Evolutionary conservation across 2,888 invertebrate species (phyloP).

Genomic region (Mongoloraphidia duomilia): DNA sequence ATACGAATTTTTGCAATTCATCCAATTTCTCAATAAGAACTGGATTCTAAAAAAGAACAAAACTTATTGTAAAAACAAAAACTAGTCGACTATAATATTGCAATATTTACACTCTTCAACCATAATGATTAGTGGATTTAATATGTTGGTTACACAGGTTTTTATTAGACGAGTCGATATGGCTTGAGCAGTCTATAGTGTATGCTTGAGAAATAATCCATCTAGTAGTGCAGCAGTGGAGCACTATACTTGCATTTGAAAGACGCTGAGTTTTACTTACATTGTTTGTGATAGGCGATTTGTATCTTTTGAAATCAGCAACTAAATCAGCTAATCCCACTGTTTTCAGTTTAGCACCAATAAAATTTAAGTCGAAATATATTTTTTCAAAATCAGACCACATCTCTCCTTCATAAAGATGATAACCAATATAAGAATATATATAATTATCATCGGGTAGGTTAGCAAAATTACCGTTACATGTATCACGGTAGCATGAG

Average conservation of each 20-base stretch:
- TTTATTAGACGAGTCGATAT: no score
- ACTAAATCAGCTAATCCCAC: slow-evolving; percentile 56
- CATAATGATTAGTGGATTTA: no score
- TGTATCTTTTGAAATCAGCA: slow-evolving; percentile 50
- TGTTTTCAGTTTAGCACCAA: slow-evolving; percentile 51
- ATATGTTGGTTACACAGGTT: no score
- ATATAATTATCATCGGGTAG: slow-evolving; percentile 60
- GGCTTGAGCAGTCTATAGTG: no score
- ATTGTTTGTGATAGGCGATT: slow-evolving; percentile 36
- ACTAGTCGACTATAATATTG: no score
- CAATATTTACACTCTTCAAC: no score
- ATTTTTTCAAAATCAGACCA: slow-evolving; percentile 41
- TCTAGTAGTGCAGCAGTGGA: no score
- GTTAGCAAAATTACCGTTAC: slow-evolving; percentile 35
- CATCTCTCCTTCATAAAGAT: slow-evolving; percentile 41
- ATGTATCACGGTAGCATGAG: slow-evolving; percentile 38
- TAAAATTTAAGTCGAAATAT: slow-evolving; percentile 52
- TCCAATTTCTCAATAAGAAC: slow-evolving; percentile 32
- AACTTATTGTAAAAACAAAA: slow-evolving; percentile 4
- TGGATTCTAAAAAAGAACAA: slow-evolving; percentile 26
- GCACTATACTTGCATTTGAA: no score
- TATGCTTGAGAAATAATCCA: no score
- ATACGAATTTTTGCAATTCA: slow-evolving; percentile 44
- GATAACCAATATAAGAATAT: slow-evolving; percentile 56
- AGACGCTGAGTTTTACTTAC: slow-evolving; percentile 25